Conservation (phyloP, 2,888 invertebrate genomes). For the Hermaeophaga mercurialis region DNA sequence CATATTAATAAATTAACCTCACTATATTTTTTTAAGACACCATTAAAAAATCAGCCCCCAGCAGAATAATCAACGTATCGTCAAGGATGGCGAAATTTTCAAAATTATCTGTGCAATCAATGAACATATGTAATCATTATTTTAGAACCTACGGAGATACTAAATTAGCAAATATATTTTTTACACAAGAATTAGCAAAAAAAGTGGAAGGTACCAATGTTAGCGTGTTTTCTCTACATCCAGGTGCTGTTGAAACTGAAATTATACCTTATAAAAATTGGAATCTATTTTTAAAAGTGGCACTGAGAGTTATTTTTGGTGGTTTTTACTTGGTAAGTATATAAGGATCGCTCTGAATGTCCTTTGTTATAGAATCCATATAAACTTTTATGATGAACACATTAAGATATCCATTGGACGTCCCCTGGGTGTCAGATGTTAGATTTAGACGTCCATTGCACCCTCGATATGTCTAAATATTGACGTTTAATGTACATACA, state of each 20-base stretch:
- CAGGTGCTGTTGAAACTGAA: constrained; percentile 42
- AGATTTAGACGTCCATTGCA: too few relatives aligned
- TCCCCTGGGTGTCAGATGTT: too few relatives aligned
- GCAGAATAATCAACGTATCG: constrained; percentile 45
- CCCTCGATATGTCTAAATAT: too few relatives aligned
- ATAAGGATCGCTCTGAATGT: too few relatives aligned
- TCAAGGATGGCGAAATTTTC: constrained; percentile 38
- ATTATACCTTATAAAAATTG: constrained; percentile 20
- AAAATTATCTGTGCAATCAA: constrained; percentile 33
- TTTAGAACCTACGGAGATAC: constrained; percentile 36
- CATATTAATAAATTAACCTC: background rate
- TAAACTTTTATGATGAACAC: too few relatives aligned
- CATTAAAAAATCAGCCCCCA: constrained; percentile 50
- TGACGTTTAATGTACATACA: too few relatives aligned
- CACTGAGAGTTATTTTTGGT: too few relatives aligned
- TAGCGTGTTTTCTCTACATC: constrained; percentile 45
- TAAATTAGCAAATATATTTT: constrained; percentile 47
- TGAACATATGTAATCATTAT: constrained; percentile 29
- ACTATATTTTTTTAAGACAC: constrained; percentile 51
- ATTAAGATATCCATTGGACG: too few relatives aligned
- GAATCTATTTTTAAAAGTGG: too few relatives aligned
- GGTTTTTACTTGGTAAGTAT: too few relatives aligned
- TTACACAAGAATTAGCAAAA: constrained; percentile 44
- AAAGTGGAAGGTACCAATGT: constrained; percentile 39
- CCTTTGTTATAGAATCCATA: too few relatives aligned